Base-by-base conservation (phyloP, 2,113 vertebrate species). In the Microtus ochrogaster region DNA sequence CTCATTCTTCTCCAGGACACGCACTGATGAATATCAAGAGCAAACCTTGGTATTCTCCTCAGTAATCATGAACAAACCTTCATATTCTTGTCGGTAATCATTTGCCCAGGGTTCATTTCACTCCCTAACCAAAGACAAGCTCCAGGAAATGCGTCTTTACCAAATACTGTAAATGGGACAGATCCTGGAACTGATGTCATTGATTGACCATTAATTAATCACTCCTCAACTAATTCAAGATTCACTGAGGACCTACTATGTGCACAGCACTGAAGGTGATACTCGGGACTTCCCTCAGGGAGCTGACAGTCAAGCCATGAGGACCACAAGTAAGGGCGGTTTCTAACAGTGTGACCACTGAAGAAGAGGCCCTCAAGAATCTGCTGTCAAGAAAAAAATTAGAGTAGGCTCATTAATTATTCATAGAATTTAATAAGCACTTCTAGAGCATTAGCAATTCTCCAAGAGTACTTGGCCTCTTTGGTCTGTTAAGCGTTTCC, bases 401-500 rank as follows among this genome's bases (percentile, higher is more conserved):
- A 52, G 68, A 94, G n/a, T 61, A 47, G 22, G 10, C 74, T 73
- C 86, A 93, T 90, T 96, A 76, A 84, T 93, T 90, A 94, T 84
- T 95, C 41, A 21, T 55, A 24, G n/a, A 39, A 76, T 92, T 36
- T 96, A 93, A 78, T 44, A 93, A 96, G 58, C 36, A 30, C 72
- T 89, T 93, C 66, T n/a, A 41, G 63, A 93, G n/a, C 19, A 65
- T 82, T 93, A 90, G 92, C 65, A 30, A 91, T 90, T 89, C 78
- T 91, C 55, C 41, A 94, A 68, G 95, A 95, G 36, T 7, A 30
- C 47, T 86, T 94, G 78, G 17, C 85, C 93, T 89, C 90, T 94
- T 89, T 73, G 41, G 49, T 96, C 92, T 79, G 49, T 49, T 70
- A 88, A 96, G 90, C 68, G 66, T 81, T 93, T 91, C 66, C 49